Conservation (phyloP, 2,113 vertebrate species). For the Jacana jacana region DNA sequence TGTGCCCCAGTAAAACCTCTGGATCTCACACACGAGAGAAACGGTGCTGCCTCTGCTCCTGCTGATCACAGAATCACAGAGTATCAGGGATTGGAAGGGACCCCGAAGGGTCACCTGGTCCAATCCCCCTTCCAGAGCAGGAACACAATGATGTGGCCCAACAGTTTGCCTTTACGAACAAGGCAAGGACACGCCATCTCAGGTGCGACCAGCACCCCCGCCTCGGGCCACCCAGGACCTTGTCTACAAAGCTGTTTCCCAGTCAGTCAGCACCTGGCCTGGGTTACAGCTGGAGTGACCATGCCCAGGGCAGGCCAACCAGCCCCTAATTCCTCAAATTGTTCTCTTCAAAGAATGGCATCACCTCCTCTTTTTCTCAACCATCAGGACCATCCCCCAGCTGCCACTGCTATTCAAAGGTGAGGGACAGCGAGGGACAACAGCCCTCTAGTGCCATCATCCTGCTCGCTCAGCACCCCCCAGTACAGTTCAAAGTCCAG, state of each 20-base stretch:
- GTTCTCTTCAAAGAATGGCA: neutral
- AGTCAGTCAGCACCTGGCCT: neutral
- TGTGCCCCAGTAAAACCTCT: neutral
- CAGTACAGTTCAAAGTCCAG: neutral
- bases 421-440: neutral
- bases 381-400: neutral
- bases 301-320: neutral
- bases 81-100: no score
- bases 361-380: neutral
- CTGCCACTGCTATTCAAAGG: neutral
- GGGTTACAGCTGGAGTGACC: neutral
- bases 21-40: rapidly evolving
- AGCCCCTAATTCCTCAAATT: neutral
- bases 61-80: no score
- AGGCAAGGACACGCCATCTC: neutral
- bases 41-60: neutral
- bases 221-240: neutral
- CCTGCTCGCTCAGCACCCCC: neutral
- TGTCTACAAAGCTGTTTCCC: neutral
- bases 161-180: neutral
- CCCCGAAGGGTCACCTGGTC: no score
- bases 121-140: no score
- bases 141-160: neutral
- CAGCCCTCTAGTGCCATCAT: neutral
- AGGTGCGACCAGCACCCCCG: neutral